A percentile compares a stretch with the other conserved stretches of the same genome.
phyloP scores from a whole-genome alignment of 2,888 invertebrate genomes.

The Lycia hirtaria region DNA sequence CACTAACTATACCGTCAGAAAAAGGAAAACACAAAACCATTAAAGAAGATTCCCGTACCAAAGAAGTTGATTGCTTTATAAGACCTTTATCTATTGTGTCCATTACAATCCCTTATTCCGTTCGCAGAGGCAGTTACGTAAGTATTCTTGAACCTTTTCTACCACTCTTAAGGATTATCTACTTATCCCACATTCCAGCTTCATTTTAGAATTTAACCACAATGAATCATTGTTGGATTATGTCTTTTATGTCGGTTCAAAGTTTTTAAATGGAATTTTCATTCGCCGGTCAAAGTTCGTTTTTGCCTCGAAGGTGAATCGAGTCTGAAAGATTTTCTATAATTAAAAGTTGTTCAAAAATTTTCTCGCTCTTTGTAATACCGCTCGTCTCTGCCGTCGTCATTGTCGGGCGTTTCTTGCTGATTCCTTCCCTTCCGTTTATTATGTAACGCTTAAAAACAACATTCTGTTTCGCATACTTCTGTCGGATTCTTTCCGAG shows the following conservation, averaged over 20 bases:
- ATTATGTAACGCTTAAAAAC: constrained; percentile 52
- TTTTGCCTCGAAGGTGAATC: constrained; percentile 50
- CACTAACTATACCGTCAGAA: constrained; percentile 27
- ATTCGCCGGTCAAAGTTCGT: constrained; percentile 51
- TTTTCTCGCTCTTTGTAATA: constrained; percentile 43
- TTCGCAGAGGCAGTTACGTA: constrained; percentile 29
- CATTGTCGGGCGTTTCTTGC: constrained; percentile 37
- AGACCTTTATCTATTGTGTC: constrained; percentile 43
- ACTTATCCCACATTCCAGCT: constrained; percentile 39
- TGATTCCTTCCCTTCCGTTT: constrained; percentile 42
- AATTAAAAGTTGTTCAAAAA: constrained; percentile 58
- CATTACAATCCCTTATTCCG: constrained; percentile 37
- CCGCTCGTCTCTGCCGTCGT: constrained; percentile 29
- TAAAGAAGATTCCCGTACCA: constrained; percentile 29
- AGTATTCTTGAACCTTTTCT: constrained; percentile 36
- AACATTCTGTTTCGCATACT: constrained; percentile 57
- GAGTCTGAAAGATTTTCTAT: constrained; percentile 54
- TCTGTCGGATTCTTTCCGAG: constrained; percentile 56
- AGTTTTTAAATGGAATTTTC: constrained; percentile 60
- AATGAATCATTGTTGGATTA: constrained; percentile 58
- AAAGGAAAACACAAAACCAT: constrained; percentile 31
- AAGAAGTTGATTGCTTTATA: constrained; percentile 39
- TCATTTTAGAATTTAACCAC: constrained; percentile 44
- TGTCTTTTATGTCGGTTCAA: constrained; percentile 49
- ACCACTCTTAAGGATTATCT: constrained; percentile 41